Percentiles rank a stretch among this genome's conserved stretches.
Conservation (phyloP, 2,888 invertebrate species). For the Lasioglossum oenotherae region DNA sequence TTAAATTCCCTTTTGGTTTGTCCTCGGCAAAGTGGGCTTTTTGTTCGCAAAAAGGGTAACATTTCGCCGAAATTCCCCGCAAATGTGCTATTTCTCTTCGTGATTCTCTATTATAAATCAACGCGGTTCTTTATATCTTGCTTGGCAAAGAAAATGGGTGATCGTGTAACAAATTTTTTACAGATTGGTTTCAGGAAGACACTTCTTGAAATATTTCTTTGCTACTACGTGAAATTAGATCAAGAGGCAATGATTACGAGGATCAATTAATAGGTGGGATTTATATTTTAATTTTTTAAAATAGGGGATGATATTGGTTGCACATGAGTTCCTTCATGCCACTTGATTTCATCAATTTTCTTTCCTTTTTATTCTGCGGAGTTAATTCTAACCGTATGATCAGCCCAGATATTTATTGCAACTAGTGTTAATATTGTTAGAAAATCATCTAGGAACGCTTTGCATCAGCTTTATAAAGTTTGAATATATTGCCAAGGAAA, state of each 20-base stretch:
- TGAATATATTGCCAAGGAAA: not conserved
- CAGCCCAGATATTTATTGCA: not conserved
- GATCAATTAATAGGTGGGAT: no score
- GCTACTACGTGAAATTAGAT: no score
- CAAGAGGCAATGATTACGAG: no score
- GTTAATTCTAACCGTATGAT: not conserved
- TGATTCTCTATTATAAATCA: conserved; percentile 12
- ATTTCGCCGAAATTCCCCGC: conserved; percentile 15
- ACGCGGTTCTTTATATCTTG: no score
- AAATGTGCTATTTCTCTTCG: not conserved
- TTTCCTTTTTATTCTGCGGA: no score
- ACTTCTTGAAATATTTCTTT: not conserved
- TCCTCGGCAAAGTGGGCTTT: conserved; percentile 40
- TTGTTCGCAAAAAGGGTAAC: conserved; percentile 8
- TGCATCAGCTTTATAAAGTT: not conserved
- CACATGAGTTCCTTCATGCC: no score
- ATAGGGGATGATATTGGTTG: no score
- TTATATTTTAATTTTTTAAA: no score
- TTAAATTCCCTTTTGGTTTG: conserved; percentile 78
- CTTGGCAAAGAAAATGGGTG: not conserved
- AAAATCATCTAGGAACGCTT: not conserved
- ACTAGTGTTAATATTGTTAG: not conserved
- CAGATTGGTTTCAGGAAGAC: not conserved
- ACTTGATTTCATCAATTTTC: no score
- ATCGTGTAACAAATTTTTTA: not conserved